A percentile compares a stretch with the other conserved stretches of the same genome.
Evolutionary conservation across 2,113 vertebrate species (phyloP).

Genomic region (Neotragus moschatus): DNA sequence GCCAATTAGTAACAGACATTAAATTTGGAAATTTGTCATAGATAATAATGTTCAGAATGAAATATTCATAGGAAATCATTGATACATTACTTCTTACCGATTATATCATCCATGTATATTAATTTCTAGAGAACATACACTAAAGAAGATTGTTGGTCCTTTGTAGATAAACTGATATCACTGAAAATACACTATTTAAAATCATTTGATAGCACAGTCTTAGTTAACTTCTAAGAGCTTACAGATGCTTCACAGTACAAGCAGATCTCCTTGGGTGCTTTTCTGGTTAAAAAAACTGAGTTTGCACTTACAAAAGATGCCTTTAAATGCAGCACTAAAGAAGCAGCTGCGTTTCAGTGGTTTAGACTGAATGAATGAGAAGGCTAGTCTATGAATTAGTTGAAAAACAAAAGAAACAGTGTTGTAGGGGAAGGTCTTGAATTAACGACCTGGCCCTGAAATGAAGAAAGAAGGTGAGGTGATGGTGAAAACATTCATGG

Average conservation of each 20-base stretch:
- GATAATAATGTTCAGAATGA: neutral
- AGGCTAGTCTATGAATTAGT: neutral
- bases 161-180: neutral
- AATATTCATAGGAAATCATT: neutral
- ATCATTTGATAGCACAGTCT: neutral
- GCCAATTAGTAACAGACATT: neutral
- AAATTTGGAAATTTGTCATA: neutral
- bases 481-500: neutral
- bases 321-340: neutral
- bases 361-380: neutral
- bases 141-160: neutral
- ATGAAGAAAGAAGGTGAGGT: neutral
- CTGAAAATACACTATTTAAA: neutral
- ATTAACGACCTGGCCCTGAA: neutral
- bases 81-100: neutral
- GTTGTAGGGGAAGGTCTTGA: neutral
- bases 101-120: neutral
- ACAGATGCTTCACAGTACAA: neutral
- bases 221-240: neutral
- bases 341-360: neutral
- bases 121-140: neutral
- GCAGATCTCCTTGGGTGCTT: neutral
- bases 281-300: neutral
- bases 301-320: neutral
- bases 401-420: neutral